These are phyloP conservation scores for Cygnus atratus DNA, from an alignment of 2,113 vertebrate species.

Conservation along the genomic window DNA sequence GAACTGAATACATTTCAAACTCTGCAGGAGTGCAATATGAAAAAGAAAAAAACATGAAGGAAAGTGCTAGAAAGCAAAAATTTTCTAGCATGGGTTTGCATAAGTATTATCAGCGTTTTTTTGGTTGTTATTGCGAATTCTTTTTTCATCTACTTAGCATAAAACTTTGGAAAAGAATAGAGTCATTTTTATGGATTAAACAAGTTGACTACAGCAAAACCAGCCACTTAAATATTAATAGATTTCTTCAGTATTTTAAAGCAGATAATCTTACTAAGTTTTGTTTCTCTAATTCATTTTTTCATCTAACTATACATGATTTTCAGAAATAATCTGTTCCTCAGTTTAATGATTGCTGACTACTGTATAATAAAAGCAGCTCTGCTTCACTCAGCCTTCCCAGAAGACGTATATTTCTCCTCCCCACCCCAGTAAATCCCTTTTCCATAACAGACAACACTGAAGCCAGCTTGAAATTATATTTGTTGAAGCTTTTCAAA, in stretches of 20 bases:
- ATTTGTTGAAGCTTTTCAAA: background rate
- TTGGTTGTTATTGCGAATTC: background rate
- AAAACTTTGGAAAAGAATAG: slow-evolving; percentile 2
- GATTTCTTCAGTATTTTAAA: background rate
- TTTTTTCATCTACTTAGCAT: slow-evolving; percentile 8
- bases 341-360: background rate
- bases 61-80: slow-evolving; percentile 6
- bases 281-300: background rate
- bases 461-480: background rate
- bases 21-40: background rate
- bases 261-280: background rate
- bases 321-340: background rate
- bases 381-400: background rate
- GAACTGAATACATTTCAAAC: background rate
- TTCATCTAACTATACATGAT: background rate
- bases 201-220: background rate
- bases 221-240: background rate
- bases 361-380: background rate
- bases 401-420: background rate
- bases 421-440: background rate
- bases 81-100: background rate
- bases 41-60: background rate
- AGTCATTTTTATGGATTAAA: background rate
- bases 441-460: background rate
- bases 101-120: background rate